phyloP scores from a whole-genome alignment of 2,888 invertebrate species.

The Panopea generosa region DNA sequence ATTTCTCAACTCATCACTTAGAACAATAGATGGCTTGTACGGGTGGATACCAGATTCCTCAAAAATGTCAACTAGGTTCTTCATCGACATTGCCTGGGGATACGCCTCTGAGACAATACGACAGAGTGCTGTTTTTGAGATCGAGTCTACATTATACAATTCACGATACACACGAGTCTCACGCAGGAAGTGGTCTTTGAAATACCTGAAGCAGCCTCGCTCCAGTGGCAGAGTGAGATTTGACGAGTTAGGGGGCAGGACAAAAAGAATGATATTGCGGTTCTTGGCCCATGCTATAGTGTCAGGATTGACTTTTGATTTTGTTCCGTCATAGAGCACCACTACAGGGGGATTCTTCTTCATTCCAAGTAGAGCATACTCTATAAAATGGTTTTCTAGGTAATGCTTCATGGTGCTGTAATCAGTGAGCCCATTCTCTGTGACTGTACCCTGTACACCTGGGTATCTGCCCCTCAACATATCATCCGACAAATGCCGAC shows the following conservation, averaged over 20 bases:
- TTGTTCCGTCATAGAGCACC: slow-evolving; percentile 62
- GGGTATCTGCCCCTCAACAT: slow-evolving; percentile 55
- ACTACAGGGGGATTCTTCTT: slow-evolving; percentile 51
- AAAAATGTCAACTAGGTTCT: slow-evolving; percentile 60
- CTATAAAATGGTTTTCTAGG: slow-evolving; percentile 61
- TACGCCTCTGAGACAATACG: slow-evolving; percentile 56
- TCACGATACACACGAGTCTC: slow-evolving; percentile 56
- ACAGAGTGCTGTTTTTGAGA: slow-evolving; percentile 56
- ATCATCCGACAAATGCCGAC: slow-evolving; percentile 43
- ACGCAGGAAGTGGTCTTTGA: slow-evolving; percentile 52
- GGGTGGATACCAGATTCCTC: slow-evolving; percentile 56
- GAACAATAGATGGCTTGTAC: slow-evolving; percentile 56
- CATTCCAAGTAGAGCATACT: slow-evolving; percentile 54
- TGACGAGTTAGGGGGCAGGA: slow-evolving; percentile 55
- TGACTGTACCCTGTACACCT: slow-evolving; percentile 54
- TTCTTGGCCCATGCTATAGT: slow-evolving; percentile 65
- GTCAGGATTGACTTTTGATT: slow-evolving; percentile 59
- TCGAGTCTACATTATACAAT: slow-evolving; percentile 54
- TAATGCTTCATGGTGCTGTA: slow-evolving; percentile 61
- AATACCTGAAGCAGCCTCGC: slow-evolving; percentile 59
- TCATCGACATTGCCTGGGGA: slow-evolving; percentile 51
- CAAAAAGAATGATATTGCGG: slow-evolving; percentile 65
- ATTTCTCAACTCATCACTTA: slow-evolving; percentile 50
- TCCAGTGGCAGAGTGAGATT: slow-evolving; percentile 57
- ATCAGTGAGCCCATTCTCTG: slow-evolving; percentile 58